These are phyloP conservation scores for Coenonympha glycerion DNA, from an alignment of 2,888 invertebrate species.

Conservation along the genomic window DNA sequence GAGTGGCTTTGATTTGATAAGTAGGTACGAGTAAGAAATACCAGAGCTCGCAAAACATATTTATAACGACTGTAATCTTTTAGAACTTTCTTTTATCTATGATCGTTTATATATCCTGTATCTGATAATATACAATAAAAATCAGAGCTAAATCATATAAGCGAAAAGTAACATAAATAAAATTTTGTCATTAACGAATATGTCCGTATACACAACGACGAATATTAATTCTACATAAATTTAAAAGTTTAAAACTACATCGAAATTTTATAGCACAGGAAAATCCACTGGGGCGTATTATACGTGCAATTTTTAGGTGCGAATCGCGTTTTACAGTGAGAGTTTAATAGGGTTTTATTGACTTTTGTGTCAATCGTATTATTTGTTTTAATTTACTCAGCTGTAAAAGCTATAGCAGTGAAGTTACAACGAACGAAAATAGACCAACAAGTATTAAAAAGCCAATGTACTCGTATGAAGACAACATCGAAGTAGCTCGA, in stretches of 20 bases:
- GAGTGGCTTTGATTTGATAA: too few relatives aligned
- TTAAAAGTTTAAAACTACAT: slow-evolving; percentile 16
- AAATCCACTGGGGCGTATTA: slow-evolving; percentile 17
- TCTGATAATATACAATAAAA: too few relatives aligned
- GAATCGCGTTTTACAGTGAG: slow-evolving; percentile 10
- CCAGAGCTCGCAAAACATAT: too few relatives aligned
- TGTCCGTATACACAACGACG: slow-evolving; percentile 3
- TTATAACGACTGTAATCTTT: too few relatives aligned
- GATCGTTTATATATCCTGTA: too few relatives aligned
- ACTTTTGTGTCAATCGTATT: background rate
- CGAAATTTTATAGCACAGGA: slow-evolving; percentile 17
- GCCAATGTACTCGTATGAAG: too few relatives aligned
- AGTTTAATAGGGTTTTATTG: slow-evolving; percentile 9
- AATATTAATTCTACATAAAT: slow-evolving; percentile 8
- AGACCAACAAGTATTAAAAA: too few relatives aligned
- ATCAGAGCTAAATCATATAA: too few relatives aligned
- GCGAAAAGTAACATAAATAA: background rate
- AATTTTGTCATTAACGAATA: background rate
- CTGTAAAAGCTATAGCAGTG: too few relatives aligned
- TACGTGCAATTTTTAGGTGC: slow-evolving; percentile 19
- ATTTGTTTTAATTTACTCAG: background rate
- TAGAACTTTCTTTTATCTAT: too few relatives aligned
- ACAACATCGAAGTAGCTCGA: too few relatives aligned
- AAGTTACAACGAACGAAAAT: background rate
- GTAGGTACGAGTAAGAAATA: too few relatives aligned